These are phyloP conservation scores for Luehdorfia chinensis DNA, from an alignment of 1,140 invertebrate genomes.

Conservation along the genomic window DNA sequence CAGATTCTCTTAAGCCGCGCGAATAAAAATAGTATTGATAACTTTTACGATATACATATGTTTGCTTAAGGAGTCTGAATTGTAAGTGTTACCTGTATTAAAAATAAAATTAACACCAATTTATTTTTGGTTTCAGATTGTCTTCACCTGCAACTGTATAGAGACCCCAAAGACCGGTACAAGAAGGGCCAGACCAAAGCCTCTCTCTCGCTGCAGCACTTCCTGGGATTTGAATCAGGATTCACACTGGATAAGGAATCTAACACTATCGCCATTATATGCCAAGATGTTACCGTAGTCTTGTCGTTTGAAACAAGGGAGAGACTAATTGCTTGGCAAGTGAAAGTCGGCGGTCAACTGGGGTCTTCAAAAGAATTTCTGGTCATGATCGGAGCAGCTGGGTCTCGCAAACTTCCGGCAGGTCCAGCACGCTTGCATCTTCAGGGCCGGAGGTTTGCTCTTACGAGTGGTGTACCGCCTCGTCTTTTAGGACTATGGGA, in stretches of 20 bases:
- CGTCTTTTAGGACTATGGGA: constrained; percentile 87
- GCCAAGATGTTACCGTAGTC: constrained; percentile 92
- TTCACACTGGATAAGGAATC: constrained; percentile 95
- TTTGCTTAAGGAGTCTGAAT: too few species aligned
- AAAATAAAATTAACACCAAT: too few species aligned
- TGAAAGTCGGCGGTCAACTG: constrained; percentile 79
- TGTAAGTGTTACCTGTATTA: too few species aligned
- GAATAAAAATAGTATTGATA: too few species aligned
- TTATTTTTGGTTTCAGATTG: too few species aligned
- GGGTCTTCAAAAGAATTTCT: constrained; percentile 90
- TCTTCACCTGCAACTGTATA: constrained; percentile 92
- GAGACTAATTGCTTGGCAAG: constrained; percentile 92
- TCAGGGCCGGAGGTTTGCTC: constrained; percentile 88
- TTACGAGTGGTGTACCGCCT: constrained; percentile 90
- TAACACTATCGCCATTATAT: constrained; percentile 93
- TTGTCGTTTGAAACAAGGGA: constrained; percentile 93
- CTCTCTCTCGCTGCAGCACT: constrained; percentile 90
- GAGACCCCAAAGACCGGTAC: constrained; percentile 92
- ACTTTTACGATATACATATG: too few species aligned
- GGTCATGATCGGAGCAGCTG: constrained; percentile 87
- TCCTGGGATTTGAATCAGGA: constrained; percentile 90
- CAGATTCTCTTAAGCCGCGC: too few species aligned
- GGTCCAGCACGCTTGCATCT: constrained; percentile 90
- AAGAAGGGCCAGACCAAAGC: constrained; percentile 91
- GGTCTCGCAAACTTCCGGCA: constrained; percentile 78